Evolutionary conservation across 2,113 vertebrate species (phyloP).

Genomic region (Ictalurus furcatus): DNA sequence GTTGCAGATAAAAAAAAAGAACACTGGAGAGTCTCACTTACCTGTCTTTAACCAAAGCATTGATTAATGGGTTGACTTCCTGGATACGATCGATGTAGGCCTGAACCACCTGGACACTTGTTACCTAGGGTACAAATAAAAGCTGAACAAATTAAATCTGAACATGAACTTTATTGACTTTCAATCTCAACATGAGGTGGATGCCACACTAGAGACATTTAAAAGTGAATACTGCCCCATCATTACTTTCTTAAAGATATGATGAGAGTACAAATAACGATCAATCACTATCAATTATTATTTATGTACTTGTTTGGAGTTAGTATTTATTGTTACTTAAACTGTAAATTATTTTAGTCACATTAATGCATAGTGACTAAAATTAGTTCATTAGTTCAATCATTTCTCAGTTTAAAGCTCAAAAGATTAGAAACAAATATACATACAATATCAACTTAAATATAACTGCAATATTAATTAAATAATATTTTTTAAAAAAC

Average conservation of each 20-base stretch:
- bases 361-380: not conserved
- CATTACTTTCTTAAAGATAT: not conserved
- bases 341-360: not conserved
- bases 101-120: constrained; percentile 81
- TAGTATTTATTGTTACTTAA: not conserved
- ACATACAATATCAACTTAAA: not conserved
- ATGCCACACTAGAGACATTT: not conserved
- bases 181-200: not conserved
- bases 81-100: constrained; percentile 82
- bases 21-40: constrained; percentile 42
- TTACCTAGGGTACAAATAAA: constrained; percentile 69
- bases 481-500: not conserved
- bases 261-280: not conserved
- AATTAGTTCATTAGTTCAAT: not conserved
- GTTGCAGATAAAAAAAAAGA: not conserved
- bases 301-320: not conserved
- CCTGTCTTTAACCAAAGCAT: constrained; percentile 85
- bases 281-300: not conserved
- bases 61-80: constrained; percentile 83
- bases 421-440: not conserved
- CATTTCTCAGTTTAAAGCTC: not conserved
- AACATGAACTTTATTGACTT: not conserved
- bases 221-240: not conserved
- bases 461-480: not conserved
- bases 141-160: not conserved